A percentile compares a stretch with the other conserved stretches of the same genome.
These are phyloP conservation scores for Pomacea maculata DNA, from an alignment of 1,140 invertebrate species.

Conservation along the genomic window DNA sequence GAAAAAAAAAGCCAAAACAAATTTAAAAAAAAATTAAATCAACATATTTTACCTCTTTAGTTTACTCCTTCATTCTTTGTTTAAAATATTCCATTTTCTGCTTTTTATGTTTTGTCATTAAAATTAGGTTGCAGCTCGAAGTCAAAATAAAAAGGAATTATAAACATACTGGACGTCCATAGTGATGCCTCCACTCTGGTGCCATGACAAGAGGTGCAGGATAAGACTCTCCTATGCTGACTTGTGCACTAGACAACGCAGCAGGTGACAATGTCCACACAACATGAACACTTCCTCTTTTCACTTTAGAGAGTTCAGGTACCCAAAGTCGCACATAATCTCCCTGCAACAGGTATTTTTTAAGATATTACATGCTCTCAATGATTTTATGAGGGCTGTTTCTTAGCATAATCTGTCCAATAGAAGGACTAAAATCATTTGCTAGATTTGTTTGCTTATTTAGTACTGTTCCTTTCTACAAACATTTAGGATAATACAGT, in stretches of 20 bases:
- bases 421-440: too few relatives aligned
- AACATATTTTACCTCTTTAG: background rate
- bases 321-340: conserved; percentile 56
- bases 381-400: too few relatives aligned
- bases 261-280: conserved; percentile 48
- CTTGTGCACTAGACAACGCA: conserved; percentile 35
- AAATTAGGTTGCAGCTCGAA: background rate
- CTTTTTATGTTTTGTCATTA: background rate
- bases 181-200: conserved; percentile 51
- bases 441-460: background rate
- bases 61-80: background rate
- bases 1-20: background rate
- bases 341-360: conserved; percentile 34
- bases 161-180: conserved; percentile 38
- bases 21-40: background rate
- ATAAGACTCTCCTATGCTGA: conserved; percentile 50
- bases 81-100: background rate
- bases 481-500: too few relatives aligned
- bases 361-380: background rate
- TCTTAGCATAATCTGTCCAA: too few relatives aligned
- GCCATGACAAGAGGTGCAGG: conserved; percentile 51
- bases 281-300: conserved; percentile 48
- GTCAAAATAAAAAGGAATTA: background rate
- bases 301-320: conserved; percentile 47
- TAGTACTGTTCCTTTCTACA: background rate